A percentile compares a stretch with the other conserved stretches of the same genome.
Conservation (phyloP, 2,888 invertebrate species). For the Calameuta idolon region DNA sequence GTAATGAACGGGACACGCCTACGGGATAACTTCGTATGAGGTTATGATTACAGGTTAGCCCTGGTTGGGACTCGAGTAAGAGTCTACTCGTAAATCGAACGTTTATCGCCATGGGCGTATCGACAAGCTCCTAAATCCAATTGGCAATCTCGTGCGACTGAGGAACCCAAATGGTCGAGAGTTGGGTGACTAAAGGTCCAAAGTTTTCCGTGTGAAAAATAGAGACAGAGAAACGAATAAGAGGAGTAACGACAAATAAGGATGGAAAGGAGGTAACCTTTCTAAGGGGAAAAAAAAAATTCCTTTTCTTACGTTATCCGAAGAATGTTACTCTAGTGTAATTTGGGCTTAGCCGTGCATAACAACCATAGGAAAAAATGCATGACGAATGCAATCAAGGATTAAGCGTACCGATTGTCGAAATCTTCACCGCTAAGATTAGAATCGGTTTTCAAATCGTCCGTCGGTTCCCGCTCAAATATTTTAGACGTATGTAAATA, state of each 20-base stretch:
- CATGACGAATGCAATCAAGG: neutral
- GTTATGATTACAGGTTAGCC: slow-evolving; percentile 41
- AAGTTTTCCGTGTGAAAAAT: neutral
- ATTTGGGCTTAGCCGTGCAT: neutral
- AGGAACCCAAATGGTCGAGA: neutral
- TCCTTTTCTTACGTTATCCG: no score
- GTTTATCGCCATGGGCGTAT: neutral
- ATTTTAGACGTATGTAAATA: no score
- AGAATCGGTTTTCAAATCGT: neutral
- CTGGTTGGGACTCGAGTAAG: neutral
- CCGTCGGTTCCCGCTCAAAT: neutral
- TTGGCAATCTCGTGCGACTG: neutral
- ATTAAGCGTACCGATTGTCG: neutral
- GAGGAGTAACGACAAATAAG: neutral
- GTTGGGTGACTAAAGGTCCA: neutral
- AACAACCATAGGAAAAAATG: neutral
- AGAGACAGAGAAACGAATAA: neutral
- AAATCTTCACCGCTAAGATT: neutral
- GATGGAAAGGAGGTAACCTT: neutral
- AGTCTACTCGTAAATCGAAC: neutral
- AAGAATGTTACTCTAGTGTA: neutral
- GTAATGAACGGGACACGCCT: slow-evolving; percentile 44
- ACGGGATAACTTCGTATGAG: slow-evolving; percentile 47
- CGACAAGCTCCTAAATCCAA: neutral
- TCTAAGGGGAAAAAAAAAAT: no score